Conservation (phyloP, 2,888 invertebrate genomes). For the Epistrophe grossulariae region DNA sequence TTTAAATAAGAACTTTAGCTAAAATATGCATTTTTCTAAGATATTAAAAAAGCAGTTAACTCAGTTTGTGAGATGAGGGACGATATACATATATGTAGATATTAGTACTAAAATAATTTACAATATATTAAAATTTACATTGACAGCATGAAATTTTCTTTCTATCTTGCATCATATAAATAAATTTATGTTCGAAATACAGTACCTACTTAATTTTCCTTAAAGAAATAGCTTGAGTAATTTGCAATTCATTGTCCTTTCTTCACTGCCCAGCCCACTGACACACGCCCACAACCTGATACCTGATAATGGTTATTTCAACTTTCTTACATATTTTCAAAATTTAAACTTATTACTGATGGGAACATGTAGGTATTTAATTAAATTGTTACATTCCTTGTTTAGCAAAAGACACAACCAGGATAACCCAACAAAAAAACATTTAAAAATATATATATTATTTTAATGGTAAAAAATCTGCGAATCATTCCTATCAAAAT, state of each 20-base stretch:
- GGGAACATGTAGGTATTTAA: conserved; percentile 11
- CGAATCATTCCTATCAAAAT: conserved; percentile 6
- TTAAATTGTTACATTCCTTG: neutral
- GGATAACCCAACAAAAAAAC: neutral
- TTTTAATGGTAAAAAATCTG: conserved; percentile 5
- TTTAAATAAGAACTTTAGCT: no score
- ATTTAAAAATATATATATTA: no score
- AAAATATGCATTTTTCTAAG: no score
- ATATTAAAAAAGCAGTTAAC: no score
- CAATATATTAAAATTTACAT: no score
- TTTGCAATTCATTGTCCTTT: conserved; percentile 54
- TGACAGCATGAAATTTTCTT: no score
- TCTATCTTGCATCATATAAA: no score
- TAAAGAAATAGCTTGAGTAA: conserved; percentile 46
- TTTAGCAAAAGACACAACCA: neutral
- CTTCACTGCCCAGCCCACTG: neutral
- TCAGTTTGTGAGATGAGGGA: no score
- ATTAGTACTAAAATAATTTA: no score
- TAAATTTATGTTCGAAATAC: no score
- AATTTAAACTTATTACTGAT: conserved; percentile 48
- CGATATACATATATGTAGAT: no score
- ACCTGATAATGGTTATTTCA: neutral
- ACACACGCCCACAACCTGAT: conserved; percentile 2
- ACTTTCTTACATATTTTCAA: neutral
- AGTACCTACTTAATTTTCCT: no score